Conservation (phyloP, 2,888 invertebrate species). For the Cerastoderma edule region DNA sequence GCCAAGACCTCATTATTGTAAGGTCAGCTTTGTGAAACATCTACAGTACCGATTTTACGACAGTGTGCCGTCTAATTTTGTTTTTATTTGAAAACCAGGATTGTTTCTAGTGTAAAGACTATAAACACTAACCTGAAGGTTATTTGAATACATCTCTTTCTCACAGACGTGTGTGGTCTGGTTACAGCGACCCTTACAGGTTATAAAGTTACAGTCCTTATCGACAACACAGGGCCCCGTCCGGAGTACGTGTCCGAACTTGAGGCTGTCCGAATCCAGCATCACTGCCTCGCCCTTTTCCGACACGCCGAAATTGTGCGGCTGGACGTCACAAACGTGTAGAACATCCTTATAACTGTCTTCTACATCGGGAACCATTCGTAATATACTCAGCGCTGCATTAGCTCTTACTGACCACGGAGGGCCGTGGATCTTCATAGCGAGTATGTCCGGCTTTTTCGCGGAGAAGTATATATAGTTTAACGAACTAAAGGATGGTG, state of each 20-base stretch:
- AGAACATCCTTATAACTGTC: conserved; percentile 86
- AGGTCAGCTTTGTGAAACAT: background rate
- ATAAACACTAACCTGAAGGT: conserved; percentile 5
- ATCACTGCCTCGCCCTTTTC: conserved; percentile 84
- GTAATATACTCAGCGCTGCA: conserved; percentile 86
- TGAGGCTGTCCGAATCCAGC: conserved; percentile 88
- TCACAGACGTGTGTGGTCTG: background rate
- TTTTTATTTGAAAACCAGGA: background rate
- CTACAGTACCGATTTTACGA: background rate
- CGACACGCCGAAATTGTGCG: conserved; percentile 88
- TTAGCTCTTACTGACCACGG: conserved; percentile 70
- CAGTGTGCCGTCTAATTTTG: background rate
- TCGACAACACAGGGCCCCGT: background rate
- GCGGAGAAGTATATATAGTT: conserved; percentile 16
- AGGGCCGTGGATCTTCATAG: conserved; percentile 66
- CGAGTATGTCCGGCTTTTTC: conserved; percentile 49
- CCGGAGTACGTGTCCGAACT: background rate
- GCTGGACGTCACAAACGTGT: conserved; percentile 89
- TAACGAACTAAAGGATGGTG: conserved; percentile 77
- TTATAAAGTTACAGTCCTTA: background rate
- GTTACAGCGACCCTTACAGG: conserved; percentile 2
- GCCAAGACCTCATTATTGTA: background rate
- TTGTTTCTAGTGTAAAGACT: background rate
- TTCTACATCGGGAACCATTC: conserved; percentile 86
- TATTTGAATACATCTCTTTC: background rate